A percentile compares a stretch with the other conserved stretches of the same genome.
phyloP scores from a whole-genome alignment of 2,113 vertebrate species.

The Phylloscopus whistleri region DNA sequence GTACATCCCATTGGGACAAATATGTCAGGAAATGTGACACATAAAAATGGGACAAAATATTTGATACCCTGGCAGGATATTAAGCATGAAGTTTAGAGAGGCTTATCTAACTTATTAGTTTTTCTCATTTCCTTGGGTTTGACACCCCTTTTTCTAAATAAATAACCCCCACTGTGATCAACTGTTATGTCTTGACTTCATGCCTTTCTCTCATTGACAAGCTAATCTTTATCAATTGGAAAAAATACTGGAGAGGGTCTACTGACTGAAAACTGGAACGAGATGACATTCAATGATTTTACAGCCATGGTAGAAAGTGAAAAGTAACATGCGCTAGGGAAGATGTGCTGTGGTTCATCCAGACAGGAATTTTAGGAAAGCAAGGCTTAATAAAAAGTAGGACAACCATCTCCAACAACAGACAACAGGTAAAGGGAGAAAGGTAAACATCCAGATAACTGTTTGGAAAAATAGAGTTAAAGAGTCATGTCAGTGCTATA shows the following conservation, averaged over 20 bases:
- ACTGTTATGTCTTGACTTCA: background rate
- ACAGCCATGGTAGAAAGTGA: background rate
- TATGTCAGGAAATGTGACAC: background rate
- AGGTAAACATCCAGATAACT: background rate
- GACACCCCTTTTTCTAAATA: background rate
- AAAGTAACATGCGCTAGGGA: background rate
- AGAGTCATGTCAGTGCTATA: accelerated
- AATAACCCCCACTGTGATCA: background rate
- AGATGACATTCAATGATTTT: background rate
- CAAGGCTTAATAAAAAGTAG: background rate
- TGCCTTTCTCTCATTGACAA: background rate
- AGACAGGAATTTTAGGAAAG: background rate
- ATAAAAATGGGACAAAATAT: background rate
- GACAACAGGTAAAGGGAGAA: background rate
- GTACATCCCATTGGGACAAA: background rate
- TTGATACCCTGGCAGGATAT: background rate
- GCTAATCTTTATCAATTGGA: background rate
- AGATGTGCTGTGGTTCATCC: background rate
- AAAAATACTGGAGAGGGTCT: background rate
- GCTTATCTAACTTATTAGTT: background rate
- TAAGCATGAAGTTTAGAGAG: background rate
- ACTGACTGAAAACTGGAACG: background rate
- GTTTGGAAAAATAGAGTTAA: background rate
- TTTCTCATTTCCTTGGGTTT: background rate
- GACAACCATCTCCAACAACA: background rate